A percentile compares a stretch with the other conserved stretches of the same genome.
phyloP scores from a whole-genome alignment of 2,797 vertebrate species.

The Halcyon smyrnensis region DNA sequence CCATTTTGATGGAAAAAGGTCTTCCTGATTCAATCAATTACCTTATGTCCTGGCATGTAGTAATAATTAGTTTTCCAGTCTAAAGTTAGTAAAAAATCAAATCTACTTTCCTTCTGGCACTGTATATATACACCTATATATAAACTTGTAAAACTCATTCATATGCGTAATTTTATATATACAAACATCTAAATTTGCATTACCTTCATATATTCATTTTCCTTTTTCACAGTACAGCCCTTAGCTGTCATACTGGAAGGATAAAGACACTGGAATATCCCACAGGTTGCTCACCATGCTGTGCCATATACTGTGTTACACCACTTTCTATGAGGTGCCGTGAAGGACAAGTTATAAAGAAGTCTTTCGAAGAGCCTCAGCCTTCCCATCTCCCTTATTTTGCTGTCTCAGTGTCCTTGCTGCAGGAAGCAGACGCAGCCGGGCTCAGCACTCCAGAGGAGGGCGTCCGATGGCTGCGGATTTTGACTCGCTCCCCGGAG shows the following conservation, averaged over 20 bases:
- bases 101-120: not conserved
- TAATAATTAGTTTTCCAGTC: not conserved
- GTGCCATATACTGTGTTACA: not conserved
- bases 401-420: fast-evolving
- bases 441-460: constrained; percentile 28
- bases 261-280: not conserved
- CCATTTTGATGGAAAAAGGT: not conserved
- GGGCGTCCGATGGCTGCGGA: constrained; percentile 43
- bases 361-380: not conserved
- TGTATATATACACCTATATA: not conserved
- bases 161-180: not conserved
- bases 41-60: not conserved
- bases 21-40: not conserved
- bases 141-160: not conserved
- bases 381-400: not conserved
- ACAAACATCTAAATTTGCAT: not conserved
- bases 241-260: not conserved
- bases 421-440: fast-evolving
- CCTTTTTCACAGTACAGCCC: not conserved
- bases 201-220: not conserved
- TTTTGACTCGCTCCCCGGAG: not conserved
- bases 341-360: not conserved
- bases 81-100: not conserved
- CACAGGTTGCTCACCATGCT: not conserved
- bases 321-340: not conserved